Base-by-base conservation (phyloP, 2,888 invertebrate species). In the Empis livida region DNA sequence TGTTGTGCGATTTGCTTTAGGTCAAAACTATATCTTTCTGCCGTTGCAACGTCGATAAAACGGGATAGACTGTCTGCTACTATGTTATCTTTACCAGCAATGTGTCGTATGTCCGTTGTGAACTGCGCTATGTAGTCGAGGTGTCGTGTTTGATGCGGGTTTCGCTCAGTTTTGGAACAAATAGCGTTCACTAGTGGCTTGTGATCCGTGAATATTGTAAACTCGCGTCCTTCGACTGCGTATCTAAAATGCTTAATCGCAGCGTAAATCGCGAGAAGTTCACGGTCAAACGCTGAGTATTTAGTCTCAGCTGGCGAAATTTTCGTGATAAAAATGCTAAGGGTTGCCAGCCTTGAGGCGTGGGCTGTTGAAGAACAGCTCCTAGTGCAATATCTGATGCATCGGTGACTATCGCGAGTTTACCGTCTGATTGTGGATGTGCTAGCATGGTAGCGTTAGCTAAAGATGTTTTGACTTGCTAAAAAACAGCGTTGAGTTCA, bases 101-200 rank as follows among this genome's bases (percentile, higher is more conserved):
- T 42, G 30, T 49, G 32, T 17, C 32, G 23, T n/a, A 49, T 47
- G 17, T 49, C 45, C 17, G 15, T 39, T 10, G 51, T 51, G 16
- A 46, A 49, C 31, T 51, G 47, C 2, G 47, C 39, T 2, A 48
- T 51, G 31, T 41, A 49, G 30, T 49, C 51, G 13, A 51, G 41
- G 32, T 49, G 49, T 11, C 47, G 31, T 10, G 41, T 45, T 45
- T 49, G 51, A 15, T 43, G 42, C 2, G 48, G 48, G 23, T 45
- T 45, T 20, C 35, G 43, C 2, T 48, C 51, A 1, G 43, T 43
- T 31, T 46, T 52, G 15, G 50, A 48, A 39, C 5, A 27, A 5
- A 39, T 39, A 2, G 44, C 44, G 17, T 11, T 38, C 2, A 15
- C 37, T 35, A 43, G 20, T 3, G 43, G 35, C 14, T 43, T 43